Conservation (phyloP, 2,888 invertebrate species). For the Cephus spinipes region DNA sequence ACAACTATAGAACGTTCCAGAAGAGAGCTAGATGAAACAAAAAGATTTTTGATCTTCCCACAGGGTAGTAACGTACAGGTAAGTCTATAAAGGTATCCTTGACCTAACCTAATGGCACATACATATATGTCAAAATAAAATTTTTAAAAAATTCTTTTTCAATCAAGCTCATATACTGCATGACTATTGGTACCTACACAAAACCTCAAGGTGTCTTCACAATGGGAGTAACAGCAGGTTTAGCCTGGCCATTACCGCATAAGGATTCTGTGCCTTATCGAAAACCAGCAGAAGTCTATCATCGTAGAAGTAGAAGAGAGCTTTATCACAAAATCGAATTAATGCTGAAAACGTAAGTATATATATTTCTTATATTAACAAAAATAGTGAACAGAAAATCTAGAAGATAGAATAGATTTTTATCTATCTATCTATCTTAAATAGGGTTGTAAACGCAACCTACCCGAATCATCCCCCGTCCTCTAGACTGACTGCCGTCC, state of each 20-base stretch:
- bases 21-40: conserved; percentile 63
- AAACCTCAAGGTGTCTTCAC: conserved; percentile 73
- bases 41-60: conserved; percentile 72
- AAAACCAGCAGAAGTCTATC: conserved; percentile 68
- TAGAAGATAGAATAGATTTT: background rate
- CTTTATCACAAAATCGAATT: conserved; percentile 74
- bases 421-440: background rate
- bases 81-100: conserved; percentile 54
- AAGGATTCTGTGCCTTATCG: conserved; percentile 63
- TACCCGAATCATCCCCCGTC: background rate
- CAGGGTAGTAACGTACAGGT: conserved; percentile 75
- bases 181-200: conserved; percentile 70
- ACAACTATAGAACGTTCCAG: background rate
- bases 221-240: conserved; percentile 79
- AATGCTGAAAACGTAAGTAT: conserved; percentile 74
- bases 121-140: background rate
- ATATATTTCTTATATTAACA: background rate
- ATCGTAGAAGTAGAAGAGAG: conserved; percentile 73
- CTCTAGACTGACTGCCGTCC: background rate
- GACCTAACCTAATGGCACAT: background rate
- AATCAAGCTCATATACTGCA: conserved; percentile 71
- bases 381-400: background rate
- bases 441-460: background rate
- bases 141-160: conserved; percentile 1
- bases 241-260: conserved; percentile 83